Evolutionary conservation across 2,888 invertebrate genomes (phyloP).

Genomic region (Apocheima hispidaria): DNA sequence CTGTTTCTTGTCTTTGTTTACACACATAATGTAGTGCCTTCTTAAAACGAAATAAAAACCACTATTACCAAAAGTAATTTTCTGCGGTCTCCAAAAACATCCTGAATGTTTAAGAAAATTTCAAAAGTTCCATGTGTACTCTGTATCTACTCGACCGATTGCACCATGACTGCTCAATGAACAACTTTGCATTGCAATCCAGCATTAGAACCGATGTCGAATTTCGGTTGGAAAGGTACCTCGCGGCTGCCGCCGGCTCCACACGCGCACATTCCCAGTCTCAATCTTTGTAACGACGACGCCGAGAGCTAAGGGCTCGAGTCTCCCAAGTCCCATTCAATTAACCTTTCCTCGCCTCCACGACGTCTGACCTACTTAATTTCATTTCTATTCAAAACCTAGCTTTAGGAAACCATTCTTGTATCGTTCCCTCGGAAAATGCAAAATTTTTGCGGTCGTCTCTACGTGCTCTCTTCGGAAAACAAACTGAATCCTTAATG

Average conservation of each 20-base stretch:
- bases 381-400: constrained; percentile 60
- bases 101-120: no score
- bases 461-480: constrained; percentile 20
- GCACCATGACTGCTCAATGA: background rate
- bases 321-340: constrained; percentile 61
- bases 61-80: no score
- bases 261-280: constrained; percentile 27
- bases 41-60: no score
- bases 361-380: constrained; percentile 68
- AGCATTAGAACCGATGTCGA: constrained; percentile 21
- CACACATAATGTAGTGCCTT: no score
- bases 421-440: constrained; percentile 32
- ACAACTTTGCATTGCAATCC: background rate
- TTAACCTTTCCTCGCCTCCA: constrained; percentile 65
- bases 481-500: constrained; percentile 38
- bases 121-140: background rate
- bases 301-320: constrained; percentile 46
- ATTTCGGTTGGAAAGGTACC: constrained; percentile 58
- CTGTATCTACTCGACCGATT: background rate
- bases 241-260: constrained; percentile 30
- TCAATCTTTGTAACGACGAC: constrained; percentile 54
- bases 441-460: constrained; percentile 34
- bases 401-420: constrained; percentile 36
- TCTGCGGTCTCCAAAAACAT: no score
- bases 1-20: no score